These are phyloP conservation scores for Battus philenor DNA, from an alignment of 1,140 invertebrate genomes.

Conservation along the genomic window DNA sequence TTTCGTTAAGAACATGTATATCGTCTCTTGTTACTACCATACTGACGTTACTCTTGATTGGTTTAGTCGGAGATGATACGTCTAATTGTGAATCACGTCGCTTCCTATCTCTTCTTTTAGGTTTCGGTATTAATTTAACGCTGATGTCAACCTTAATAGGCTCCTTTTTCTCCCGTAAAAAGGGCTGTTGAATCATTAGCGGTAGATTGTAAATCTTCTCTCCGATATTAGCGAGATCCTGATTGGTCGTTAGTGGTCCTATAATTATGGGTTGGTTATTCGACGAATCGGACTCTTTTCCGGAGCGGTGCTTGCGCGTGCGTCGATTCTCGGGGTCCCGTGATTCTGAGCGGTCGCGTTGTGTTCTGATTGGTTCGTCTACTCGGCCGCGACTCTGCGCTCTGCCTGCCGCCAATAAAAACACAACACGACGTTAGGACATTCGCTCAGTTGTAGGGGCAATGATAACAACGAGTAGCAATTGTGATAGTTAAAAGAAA, in stretches of 20 bases:
- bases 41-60: slow-evolving; percentile 58
- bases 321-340: slow-evolving; percentile 47
- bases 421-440: slow-evolving; percentile 73
- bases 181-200: slow-evolving; percentile 78
- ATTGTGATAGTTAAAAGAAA: slow-evolving; percentile 12
- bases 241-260: slow-evolving; percentile 72
- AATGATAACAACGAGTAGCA: slow-evolving; percentile 45
- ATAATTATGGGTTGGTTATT: slow-evolving; percentile 76
- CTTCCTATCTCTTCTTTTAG: slow-evolving; percentile 65
- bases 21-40: slow-evolving; percentile 56
- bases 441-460: slow-evolving; percentile 39
- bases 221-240: slow-evolving; percentile 67
- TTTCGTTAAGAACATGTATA: slow-evolving; percentile 50
- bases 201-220: slow-evolving; percentile 73
- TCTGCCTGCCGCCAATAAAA: slow-evolving; percentile 74
- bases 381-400: slow-evolving; percentile 69
- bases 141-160: slow-evolving; percentile 87
- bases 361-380: slow-evolving; percentile 75
- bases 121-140: slow-evolving; percentile 84
- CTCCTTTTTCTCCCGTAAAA: slow-evolving; percentile 84
- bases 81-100: slow-evolving; percentile 49
- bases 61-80: slow-evolving; percentile 42
- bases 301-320: slow-evolving; percentile 54
- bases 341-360: slow-evolving; percentile 62
- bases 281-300: slow-evolving; percentile 78